Base-by-base conservation (phyloP, 2,888 invertebrate genomes). In the Carpatolechia fugitivella region DNA sequence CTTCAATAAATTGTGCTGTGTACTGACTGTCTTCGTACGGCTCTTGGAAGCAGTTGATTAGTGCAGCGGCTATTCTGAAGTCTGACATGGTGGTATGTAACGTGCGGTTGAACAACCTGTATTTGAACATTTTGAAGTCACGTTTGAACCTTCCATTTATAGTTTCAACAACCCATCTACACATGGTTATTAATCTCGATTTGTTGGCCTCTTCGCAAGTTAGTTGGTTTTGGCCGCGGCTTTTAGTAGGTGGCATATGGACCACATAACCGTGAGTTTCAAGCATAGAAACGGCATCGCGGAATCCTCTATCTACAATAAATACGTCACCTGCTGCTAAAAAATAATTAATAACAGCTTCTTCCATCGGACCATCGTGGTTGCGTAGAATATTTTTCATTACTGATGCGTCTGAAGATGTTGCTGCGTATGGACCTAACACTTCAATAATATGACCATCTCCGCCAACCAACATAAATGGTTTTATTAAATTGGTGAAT, bases 71-170 rank as follows among this genome's bases (percentile, higher is more conserved):
- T 4, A 62, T 60, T 38, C 44, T 51, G 53, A 60, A 61, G 57
- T 63, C 60, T 13, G 14, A 35, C 50, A 62, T 48, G 3, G 38
- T 50, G 35, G 55, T 29, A 10, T 36, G 38, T 30, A 54, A 54
- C n/a, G 56, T 24, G 4, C 31, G 11, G 50, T 63, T 63, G 41
- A 65, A 63, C 52, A 52, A 40, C 29, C 41, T 46, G 10, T 62
- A 49, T 13, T 57, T 14, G 7, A 61, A 58, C 4, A 62, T n/a
- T 52, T 62, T 61, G 44, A 58, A 60, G 16, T 57, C 57, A 3
- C 57, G 48, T 51, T 64, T 62, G 18, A 62, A 59, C n/a, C 58
- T 16, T 1, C 62, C 62, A 54, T 62, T 64, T 8, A 62, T 46
- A 11, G 31, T 41, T 56, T 64, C 62, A 8, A 64, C 56, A 8